These are phyloP conservation scores for Scaptomyza pallida DNA, from an alignment of 1,140 invertebrate species.

Conservation along the genomic window DNA sequence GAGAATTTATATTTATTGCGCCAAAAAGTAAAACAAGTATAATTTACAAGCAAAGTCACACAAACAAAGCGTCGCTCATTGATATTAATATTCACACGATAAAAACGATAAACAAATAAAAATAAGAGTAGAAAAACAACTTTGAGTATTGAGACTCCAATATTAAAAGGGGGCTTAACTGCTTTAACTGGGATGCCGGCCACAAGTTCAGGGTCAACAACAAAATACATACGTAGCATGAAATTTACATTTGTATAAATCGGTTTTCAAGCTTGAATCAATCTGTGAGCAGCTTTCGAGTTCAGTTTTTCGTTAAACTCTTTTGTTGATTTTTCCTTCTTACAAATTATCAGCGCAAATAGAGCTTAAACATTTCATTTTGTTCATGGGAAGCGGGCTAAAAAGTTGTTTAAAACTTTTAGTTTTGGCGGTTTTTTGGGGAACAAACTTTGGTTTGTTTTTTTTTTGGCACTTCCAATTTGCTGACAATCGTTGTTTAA, in stretches of 20 bases:
- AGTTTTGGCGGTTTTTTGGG: background rate
- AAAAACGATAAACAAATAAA: background rate
- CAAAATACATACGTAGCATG: slow-evolving; percentile 5
- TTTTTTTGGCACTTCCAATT: slow-evolving; percentile 14
- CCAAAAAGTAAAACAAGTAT: slow-evolving; percentile 12
- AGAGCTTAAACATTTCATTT: slow-evolving; percentile 26
- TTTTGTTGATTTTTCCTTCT: slow-evolving; percentile 62
- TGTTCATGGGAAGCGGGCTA: background rate
- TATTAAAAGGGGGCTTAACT: slow-evolving; percentile 8
- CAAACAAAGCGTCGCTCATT: slow-evolving; percentile 56
- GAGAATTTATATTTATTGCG: slow-evolving; percentile 32
- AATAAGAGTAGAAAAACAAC: background rate
- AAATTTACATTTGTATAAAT: slow-evolving; percentile 51
- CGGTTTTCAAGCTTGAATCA: slow-evolving; percentile 10
- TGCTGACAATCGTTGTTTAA: slow-evolving; percentile 10
- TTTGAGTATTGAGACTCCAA: slow-evolving; percentile 1
- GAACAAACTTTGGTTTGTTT: slow-evolving; percentile 25
- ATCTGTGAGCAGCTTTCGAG: slow-evolving; percentile 7
- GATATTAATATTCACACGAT: slow-evolving; percentile 69
- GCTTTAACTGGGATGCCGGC: slow-evolving; percentile 5
- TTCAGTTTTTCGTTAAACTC: slow-evolving; percentile 34
- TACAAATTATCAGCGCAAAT: slow-evolving; percentile 52
- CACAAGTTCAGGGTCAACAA: slow-evolving; percentile 67
- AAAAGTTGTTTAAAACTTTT: slow-evolving; percentile 2
- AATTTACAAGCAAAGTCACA: slow-evolving; percentile 17